These are phyloP conservation scores for Oplegnathus fasciatus DNA, from an alignment of 2,113 vertebrate species.

Conservation along the genomic window DNA sequence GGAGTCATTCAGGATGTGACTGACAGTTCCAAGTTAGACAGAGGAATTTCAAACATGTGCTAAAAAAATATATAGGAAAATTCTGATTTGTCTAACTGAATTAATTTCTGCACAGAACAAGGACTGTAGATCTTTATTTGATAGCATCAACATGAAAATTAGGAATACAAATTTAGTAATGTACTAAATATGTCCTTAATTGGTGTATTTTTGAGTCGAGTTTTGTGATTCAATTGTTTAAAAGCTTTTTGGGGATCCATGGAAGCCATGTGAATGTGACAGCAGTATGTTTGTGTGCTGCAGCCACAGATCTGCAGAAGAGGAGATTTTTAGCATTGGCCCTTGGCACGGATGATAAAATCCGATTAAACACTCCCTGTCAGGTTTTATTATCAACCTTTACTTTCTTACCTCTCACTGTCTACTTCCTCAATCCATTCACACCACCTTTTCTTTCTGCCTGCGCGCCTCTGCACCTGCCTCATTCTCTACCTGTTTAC, in stretches of 20 bases:
- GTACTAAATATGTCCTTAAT: neutral
- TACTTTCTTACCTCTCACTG: conserved; percentile 4
- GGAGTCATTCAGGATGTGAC: neutral
- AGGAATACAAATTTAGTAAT: too few relatives aligned
- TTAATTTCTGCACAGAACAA: neutral
- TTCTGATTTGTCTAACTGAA: neutral
- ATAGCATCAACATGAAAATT: neutral
- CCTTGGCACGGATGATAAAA: conserved; percentile 3
- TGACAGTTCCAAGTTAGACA: neutral
- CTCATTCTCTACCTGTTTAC: conserved; percentile 24
- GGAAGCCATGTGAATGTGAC: neutral
- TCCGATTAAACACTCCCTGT: neutral
- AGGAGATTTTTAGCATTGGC: neutral
- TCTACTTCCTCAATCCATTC: conserved; percentile 1
- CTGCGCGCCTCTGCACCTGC: neutral
- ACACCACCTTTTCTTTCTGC: neutral
- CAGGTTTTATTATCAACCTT: conserved; percentile 18
- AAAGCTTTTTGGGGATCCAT: neutral
- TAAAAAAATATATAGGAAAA: too few relatives aligned
- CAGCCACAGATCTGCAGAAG: neutral
- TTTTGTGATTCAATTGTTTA: neutral
- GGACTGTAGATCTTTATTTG: neutral
- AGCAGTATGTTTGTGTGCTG: neutral
- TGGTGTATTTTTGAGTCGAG: neutral
- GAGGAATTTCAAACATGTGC: too few relatives aligned